Base-by-base conservation (phyloP, 1,140 invertebrate species). In the Euborellia annulipes region DNA sequence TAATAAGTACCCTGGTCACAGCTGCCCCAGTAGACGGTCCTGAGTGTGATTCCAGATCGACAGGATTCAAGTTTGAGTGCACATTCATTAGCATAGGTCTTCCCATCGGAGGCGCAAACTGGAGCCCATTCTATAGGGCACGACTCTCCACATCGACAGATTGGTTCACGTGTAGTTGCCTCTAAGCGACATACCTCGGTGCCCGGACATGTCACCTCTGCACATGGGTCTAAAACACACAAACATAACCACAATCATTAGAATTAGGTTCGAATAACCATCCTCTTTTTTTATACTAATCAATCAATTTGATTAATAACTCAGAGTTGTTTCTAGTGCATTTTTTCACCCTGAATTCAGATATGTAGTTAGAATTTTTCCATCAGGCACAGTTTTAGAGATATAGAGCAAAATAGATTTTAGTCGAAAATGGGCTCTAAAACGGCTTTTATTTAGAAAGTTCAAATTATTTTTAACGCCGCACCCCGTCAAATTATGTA, bases 1-100 rank as follows among this genome's bases (percentile, higher is more conserved):
- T n/a, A n/a, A n/a, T n/a, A n/a, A n/a, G n/a, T 67, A 86, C 84
- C 82, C 49, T 80, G 76, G 55, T 73, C 75, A 62, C 85, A 88
- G 60, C 78, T 76, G 46, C 82, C 84, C 41, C 75, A 73, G 60
- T 85, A 86, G 54, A 86, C 78, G 47, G 85, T 82, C 54, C 76
- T 70, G 1, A 87, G 66, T 23, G 70, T 71, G 59, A 76, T 78
- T 51, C 79, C 68, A 8, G 76, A 73, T 52, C 79, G 69, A 58
- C 83, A 86, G 17, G 78, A 77, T 58, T 85, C 80, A 50, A 81
- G 74, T 43, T 77, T 69, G 51, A 90, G 69, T 49, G 75, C 71
- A 62, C 87, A 91, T 57, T 86, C 81, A 62, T 89, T 90, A 18
- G 77, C 76, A 63, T 91, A 92, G 1, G 85, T 90, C 64, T 83